phyloP scores from a whole-genome alignment of 2,797 vertebrate genomes.

The Melanotaenia parkinsoni region DNA sequence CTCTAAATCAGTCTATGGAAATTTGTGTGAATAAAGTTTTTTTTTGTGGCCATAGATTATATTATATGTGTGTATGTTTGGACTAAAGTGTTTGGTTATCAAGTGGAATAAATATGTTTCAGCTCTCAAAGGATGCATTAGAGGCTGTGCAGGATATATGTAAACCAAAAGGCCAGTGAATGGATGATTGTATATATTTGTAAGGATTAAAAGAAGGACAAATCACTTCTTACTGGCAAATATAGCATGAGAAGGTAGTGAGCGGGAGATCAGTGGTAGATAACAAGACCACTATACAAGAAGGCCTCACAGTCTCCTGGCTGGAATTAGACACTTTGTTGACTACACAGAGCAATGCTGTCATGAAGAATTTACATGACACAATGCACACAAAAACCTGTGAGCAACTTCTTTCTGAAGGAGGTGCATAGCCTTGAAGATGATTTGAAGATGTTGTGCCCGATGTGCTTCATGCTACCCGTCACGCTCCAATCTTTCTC shows the following conservation, averaged over 20 bases:
- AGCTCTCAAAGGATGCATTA: constrained; percentile 29
- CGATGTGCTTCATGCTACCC: constrained; percentile 54
- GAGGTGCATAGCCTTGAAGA: constrained; percentile 42
- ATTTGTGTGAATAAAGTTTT: too few relatives aligned
- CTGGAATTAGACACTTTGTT: constrained; percentile 51
- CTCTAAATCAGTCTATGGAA: too few relatives aligned
- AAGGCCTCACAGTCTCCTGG: constrained; percentile 19
- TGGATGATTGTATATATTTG: constrained; percentile 26
- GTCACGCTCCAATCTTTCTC: constrained; percentile 64
- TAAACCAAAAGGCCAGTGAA: constrained; percentile 1
- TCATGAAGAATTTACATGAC: constrained; percentile 55
- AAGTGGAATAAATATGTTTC: constrained; percentile 21
- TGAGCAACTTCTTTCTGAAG: constrained; percentile 29
- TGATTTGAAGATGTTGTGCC: constrained; percentile 53
- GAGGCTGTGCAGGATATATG: constrained; percentile 2
- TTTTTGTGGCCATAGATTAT: too few relatives aligned
- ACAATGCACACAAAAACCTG: constrained; percentile 31
- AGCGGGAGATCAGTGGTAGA: background rate
- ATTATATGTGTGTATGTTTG: too few relatives aligned
- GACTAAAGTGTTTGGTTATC: background rate
- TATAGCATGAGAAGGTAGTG: too few relatives aligned
- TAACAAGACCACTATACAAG: background rate
- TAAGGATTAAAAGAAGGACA: background rate
- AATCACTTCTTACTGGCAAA: background rate
- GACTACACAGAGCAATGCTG: constrained; percentile 34